Percentiles rank a stretch among this genome's conserved stretches.
Conservation (phyloP, 2,888 invertebrate species). For the Noctua fimbriata region DNA sequence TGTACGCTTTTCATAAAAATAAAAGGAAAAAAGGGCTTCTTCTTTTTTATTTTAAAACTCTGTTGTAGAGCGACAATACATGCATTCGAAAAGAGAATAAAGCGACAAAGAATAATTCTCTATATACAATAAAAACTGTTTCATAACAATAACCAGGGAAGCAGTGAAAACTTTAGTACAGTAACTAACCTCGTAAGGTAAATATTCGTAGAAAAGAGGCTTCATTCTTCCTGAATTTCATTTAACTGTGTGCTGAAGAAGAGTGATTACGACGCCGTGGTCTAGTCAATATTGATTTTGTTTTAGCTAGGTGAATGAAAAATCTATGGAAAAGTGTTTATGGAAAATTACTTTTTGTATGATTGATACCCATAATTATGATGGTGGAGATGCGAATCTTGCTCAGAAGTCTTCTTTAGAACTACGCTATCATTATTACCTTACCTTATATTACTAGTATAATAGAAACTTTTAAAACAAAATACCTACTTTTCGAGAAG, state of each 20-base stretch:
- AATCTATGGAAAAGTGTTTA: slow-evolving; percentile 1
- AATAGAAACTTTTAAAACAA: not conserved
- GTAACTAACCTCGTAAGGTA: no score
- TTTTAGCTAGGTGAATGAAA: slow-evolving; percentile 24
- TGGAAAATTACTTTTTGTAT: slow-evolving; percentile 11
- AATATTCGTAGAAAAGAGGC: not conserved
- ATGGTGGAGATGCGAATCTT: not conserved
- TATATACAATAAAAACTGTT: not conserved
- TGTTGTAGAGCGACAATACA: not conserved
- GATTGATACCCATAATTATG: not conserved
- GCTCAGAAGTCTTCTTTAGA: not conserved
- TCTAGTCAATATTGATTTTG: slow-evolving; percentile 32
- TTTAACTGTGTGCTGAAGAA: slow-evolving; percentile 26
- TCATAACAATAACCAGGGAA: not conserved
- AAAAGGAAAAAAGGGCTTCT: not conserved
- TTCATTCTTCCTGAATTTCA: not conserved
- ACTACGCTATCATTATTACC: not conserved
- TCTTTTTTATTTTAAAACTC: not conserved
- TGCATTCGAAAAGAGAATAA: not conserved
- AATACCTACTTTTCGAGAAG: not conserved
- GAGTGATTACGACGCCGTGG: slow-evolving; percentile 24
- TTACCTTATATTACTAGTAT: not conserved
- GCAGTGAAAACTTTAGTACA: not conserved
- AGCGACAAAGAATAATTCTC: not conserved
- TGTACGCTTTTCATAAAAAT: slow-evolving; percentile 12